These are phyloP conservation scores for Thalassoma bifasciatum DNA, from an alignment of 2,113 vertebrate genomes.

Conservation along the genomic window DNA sequence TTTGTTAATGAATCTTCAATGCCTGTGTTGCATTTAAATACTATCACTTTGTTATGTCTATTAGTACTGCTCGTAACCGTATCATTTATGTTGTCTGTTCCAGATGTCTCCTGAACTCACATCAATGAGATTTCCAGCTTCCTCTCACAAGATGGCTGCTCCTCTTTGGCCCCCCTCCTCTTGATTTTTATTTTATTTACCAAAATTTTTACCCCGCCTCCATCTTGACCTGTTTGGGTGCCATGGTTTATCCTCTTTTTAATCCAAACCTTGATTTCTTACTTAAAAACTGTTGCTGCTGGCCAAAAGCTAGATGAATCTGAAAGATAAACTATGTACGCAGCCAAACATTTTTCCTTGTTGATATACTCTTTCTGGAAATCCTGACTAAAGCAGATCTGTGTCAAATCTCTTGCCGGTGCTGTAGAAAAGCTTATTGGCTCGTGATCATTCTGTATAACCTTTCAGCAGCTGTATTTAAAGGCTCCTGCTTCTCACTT, in stretches of 20 bases:
- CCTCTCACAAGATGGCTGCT: slow-evolving; percentile 86
- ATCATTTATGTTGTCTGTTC: slow-evolving; percentile 41
- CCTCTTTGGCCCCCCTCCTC: slow-evolving; percentile 71
- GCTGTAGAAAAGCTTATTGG: slow-evolving; percentile 82
- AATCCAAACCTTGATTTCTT: slow-evolving; percentile 80
- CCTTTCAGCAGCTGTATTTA: slow-evolving; percentile 79
- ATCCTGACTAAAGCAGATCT: slow-evolving; percentile 72
- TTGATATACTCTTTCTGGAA: slow-evolving; percentile 64
- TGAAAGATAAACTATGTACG: slow-evolving; percentile 61
- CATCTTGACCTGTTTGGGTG: slow-evolving; percentile 82
- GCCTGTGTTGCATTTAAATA: too few species aligned
- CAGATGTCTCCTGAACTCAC: slow-evolving; percentile 91
- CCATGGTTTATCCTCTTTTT: slow-evolving; percentile 86
- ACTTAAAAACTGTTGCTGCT: slow-evolving; percentile 76
- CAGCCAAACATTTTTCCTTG: slow-evolving; percentile 31
- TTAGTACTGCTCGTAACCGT: too few species aligned
- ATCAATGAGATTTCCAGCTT: slow-evolving; percentile 78
- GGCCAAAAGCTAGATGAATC: slow-evolving; percentile 69
- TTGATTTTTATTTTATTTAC: slow-evolving; percentile 73
- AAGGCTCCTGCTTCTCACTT: slow-evolving; percentile 69
- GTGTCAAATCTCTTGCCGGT: slow-evolving; percentile 65
- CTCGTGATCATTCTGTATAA: slow-evolving; percentile 81
- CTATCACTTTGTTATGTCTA: too few species aligned
- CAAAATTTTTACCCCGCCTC: not conserved
- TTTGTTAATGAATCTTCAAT: not conserved